Evolutionary conservation across 2,888 invertebrate species (phyloP), one percentile per base, ranked within the genome.

Genomic region (Therioaphis trifolii): DNA sequence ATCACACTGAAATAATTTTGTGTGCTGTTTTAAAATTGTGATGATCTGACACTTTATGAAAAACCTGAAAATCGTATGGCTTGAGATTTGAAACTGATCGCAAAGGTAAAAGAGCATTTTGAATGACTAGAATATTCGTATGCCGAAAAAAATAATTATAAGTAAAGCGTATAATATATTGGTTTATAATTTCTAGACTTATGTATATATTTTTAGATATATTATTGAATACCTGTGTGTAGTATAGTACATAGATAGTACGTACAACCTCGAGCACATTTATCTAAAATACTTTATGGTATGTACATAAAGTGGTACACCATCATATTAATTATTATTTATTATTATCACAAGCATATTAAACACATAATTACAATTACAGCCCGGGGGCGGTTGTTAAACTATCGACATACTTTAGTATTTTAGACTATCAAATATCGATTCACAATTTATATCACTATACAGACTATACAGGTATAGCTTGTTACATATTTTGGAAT

Each of bases 351-450:
- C 12, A 4, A 75, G 27, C 58, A 24, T 75, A 58, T 74, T 40
- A 58, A 74, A 55, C 43, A 75, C 61, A 43, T 63, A n/a, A 21
- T 21, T 27, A 76, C 14, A 15, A 63, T 43, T 9, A 46, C 21
- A 63, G 63, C 76, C 46, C 5, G 63, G 21, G 27, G 43, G 43
- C 18, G 46, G 76, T 49, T 63, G 27, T 63, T 76, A 76, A 63
- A 76, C 76, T 63, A 49, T 49, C 63, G 63, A 77, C 76, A 77
- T 21, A 63, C 76, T 77, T 63, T 4, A 77, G 15, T n/a, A 61
- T 18, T 43, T 77, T 15, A 63, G 29, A 49, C 76, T n/a, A 29
- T 29, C 27, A 18, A 46, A 15, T 15, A 29, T 77, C 11, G 15
- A 63, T 77, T 76, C 29, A 29, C 21, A 46, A 29, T 18, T n/a